A percentile compares a stretch with the other conserved stretches of the same genome.
phyloP scores from a whole-genome alignment of 2,888 invertebrate genomes.

The Boloria euphrosyne region DNA sequence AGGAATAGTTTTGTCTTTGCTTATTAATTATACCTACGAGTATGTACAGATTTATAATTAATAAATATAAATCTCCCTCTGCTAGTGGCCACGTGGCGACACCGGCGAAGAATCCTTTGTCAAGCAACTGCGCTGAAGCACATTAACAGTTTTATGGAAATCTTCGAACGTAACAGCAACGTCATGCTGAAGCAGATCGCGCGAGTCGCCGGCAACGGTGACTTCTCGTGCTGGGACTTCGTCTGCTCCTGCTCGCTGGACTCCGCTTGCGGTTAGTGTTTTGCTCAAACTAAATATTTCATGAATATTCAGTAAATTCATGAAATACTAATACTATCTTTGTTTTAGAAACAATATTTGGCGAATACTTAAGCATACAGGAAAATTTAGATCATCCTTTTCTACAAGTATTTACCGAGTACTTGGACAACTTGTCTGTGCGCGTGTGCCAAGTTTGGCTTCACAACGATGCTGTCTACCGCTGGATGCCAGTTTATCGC shows the following conservation, averaged over 20 bases:
- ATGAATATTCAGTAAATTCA: neutral
- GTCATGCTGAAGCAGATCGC: neutral
- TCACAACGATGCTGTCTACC: conserved; percentile 12
- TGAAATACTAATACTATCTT: neutral
- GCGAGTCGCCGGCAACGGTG: conserved; percentile 6
- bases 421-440: neutral
- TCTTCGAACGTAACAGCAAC: conserved; percentile 12
- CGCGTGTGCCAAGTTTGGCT: conserved; percentile 14
- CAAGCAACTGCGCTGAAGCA: conserved; percentile 6
- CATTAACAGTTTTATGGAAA: conserved; percentile 1
- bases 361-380: neutral
- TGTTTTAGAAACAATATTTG: conserved; percentile 19
- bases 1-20: too few relatives aligned
- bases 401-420: neutral
- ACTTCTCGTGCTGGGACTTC: conserved; percentile 17
- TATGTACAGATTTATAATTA: too few relatives aligned
- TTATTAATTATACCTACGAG: too few relatives aligned
- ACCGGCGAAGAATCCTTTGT: conserved; percentile 6
- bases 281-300: neutral
- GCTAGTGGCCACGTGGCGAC: conserved; percentile 15
- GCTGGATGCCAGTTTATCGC: neutral
- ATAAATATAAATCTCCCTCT: neutral
- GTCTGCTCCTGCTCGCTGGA: conserved; percentile 50
- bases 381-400: neutral
- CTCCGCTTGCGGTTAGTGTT: conserved; percentile 51